These are phyloP conservation scores for Orchesellides sinensis DNA, from an alignment of 2,888 invertebrate species.

Conservation along the genomic window DNA sequence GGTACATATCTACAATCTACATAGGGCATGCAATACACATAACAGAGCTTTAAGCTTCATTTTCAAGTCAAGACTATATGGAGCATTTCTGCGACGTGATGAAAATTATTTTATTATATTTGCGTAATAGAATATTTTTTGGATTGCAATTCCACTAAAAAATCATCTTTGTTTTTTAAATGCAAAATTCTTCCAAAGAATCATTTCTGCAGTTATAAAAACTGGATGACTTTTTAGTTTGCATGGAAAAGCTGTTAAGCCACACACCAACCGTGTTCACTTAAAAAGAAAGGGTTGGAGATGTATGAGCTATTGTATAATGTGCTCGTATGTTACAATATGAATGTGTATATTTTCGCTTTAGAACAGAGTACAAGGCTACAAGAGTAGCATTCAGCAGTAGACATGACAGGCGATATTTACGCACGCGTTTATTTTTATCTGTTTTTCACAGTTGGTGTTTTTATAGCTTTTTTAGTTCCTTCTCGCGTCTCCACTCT, in stretches of 20 bases:
- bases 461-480: too few relatives aligned
- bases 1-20: slow-evolving; percentile 20
- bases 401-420: slow-evolving; percentile 32
- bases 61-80: too few relatives aligned
- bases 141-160: background rate
- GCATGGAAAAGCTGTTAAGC: too few relatives aligned
- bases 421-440: slow-evolving; percentile 43
- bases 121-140: slow-evolving; percentile 8
- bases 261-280: too few relatives aligned
- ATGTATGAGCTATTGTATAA: too few relatives aligned
- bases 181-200: slow-evolving; percentile 4
- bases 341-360: background rate
- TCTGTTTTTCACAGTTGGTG: slow-evolving; percentile 14
- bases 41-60: background rate
- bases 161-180: background rate
- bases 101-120: too few relatives aligned
- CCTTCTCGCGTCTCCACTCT: too few relatives aligned
- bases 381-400: slow-evolving; percentile 1
- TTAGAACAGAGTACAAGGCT: background rate
- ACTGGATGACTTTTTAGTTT: too few relatives aligned
- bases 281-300: too few relatives aligned
- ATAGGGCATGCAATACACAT: slow-evolving; percentile 1
- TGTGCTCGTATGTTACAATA: background rate
- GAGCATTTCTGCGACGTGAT: background rate
- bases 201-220: background rate